Base-by-base conservation (phyloP, 2,797 vertebrate species). In the Microchirus variegatus region DNA sequence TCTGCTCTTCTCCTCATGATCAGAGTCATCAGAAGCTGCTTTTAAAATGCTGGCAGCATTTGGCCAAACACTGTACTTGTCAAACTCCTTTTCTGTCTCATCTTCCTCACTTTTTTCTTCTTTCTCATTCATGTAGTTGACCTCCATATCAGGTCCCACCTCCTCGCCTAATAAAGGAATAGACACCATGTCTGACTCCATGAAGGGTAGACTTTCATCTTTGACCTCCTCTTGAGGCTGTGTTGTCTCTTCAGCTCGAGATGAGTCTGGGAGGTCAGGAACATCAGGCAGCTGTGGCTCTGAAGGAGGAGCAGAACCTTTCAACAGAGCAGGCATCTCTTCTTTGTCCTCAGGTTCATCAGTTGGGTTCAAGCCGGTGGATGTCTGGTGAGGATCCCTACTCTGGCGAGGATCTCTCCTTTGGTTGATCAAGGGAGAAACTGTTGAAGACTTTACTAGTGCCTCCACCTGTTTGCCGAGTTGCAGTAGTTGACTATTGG, bases 351-450 rank as follows among this genome's bases (percentile, higher is more conserved):
- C 76, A 0, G 78, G 59, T 19, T 90, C 91, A 47, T 90, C 83
- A 0, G 78, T 75, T 3, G 84, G 73, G 31, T 90, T 92, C 65
- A 89, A 88, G 71, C 56, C 77, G 5, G 65, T 47, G 2, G 65
- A 43, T 10, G 93, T 88, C 65, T 96, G 95, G 15, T 95, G 92
- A n/a, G 95, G 96, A 83, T 99, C 97, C 75, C 96, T 94, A 62
- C 70, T 96, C 79, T 95, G 96, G 63, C 96, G 90, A 0, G 94
- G 91, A 72, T 99, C 97, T 59, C 91, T 86, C 68, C 60, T 88
- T 70, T 94, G 95, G 84, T 90, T 94, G 51, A 96, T 88, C 38
- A 91, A 59, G 49, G 93, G 94, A 52, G 87, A 26, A 14, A 83
- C 77, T 0, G 90, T 65, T 18, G 88, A 71, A 16, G 93, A 92